A percentile compares a stretch with the other conserved stretches of the same genome.
Evolutionary conservation across 1,140 invertebrate genomes (phyloP).

Genomic region (Heliconius hermathena): DNA sequence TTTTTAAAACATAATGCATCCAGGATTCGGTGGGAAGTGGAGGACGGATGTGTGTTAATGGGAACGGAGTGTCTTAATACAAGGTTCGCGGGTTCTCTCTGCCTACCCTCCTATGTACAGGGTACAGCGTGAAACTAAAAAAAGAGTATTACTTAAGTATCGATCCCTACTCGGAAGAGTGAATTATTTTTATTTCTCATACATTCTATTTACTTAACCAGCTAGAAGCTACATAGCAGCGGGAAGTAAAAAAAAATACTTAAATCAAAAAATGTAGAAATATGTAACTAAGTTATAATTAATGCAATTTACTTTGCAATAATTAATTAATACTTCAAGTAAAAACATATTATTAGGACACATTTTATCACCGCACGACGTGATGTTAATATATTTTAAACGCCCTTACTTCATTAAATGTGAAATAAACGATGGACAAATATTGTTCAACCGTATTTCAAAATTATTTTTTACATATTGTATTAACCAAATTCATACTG

Average conservation of each 20-base stretch:
- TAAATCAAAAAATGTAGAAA: neutral
- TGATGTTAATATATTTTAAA: neutral
- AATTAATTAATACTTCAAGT: neutral
- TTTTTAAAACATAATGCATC: no score
- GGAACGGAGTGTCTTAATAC: no score
- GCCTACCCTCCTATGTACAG: no score
- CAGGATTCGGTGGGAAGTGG: no score
- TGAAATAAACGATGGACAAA: neutral
- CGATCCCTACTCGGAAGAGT: no score
- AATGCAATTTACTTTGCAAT: neutral
- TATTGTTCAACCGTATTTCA: neutral
- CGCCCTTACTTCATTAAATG: neutral
- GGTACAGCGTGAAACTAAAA: no score
- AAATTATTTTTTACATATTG: neutral
- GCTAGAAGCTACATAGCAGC: neutral
- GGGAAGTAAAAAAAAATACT: neutral
- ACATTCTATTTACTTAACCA: neutral
- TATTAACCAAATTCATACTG: neutral
- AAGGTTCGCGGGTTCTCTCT: no score
- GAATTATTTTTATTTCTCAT: neutral
- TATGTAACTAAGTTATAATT: neutral
- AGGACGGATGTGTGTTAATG: no score
- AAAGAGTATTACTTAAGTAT: no score
- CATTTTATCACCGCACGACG: neutral
- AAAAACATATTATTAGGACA: neutral